phyloP scores from a whole-genome alignment of 2,888 invertebrate genomes.

The Cephus sareptanus region DNA sequence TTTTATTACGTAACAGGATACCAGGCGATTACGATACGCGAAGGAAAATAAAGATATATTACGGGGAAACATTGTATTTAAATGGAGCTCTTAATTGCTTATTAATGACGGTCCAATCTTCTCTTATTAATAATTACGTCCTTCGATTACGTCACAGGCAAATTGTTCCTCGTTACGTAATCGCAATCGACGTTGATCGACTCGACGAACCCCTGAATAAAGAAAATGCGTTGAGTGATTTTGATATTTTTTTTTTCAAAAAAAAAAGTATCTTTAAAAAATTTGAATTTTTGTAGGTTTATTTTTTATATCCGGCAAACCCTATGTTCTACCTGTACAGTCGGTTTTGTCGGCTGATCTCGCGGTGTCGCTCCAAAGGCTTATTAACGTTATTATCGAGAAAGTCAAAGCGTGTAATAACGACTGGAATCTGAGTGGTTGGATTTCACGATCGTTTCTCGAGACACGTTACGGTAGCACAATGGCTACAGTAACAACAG shows the following conservation, averaged over 20 bases:
- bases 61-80: neutral
- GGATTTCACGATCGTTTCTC: neutral
- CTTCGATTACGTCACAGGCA: neutral
- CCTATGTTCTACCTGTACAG: neutral
- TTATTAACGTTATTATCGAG: neutral
- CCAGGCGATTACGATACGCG: neutral
- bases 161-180: neutral
- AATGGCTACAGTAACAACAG: neutral
- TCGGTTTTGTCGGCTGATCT: neutral
- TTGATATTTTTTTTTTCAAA: neutral
- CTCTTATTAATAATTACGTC: neutral
- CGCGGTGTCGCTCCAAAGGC: neutral
- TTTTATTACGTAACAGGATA: neutral
- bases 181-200: neutral
- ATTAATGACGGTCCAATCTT: neutral
- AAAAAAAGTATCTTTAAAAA: too few relatives aligned
- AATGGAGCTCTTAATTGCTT: neutral
- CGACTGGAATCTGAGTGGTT: neutral
- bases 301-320: neutral
- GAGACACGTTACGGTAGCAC: neutral
- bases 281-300: too few relatives aligned
- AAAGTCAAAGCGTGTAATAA: neutral
- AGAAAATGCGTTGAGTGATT: neutral
- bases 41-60: too few relatives aligned
- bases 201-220: neutral